Base-by-base conservation (phyloP, 2,888 invertebrate species). In the Andrena haemorrhoa region DNA sequence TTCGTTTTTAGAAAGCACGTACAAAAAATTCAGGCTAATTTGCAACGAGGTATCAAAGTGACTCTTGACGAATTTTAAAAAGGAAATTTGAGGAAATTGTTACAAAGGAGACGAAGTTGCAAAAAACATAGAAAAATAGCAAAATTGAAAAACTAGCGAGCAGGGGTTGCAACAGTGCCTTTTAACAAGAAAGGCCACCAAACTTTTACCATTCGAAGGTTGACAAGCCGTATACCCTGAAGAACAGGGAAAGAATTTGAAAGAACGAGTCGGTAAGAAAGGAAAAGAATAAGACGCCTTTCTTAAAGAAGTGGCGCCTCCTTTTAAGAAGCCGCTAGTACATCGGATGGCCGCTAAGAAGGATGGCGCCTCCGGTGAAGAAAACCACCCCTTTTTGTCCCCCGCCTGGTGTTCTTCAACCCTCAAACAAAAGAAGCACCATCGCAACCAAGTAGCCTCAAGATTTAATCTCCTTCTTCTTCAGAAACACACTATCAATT, bases 241-340 rank as follows among this genome's bases (percentile, higher is more conserved):
- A 56, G 64, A 65, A 26, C 23, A 8, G 6, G 0, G 12, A 75
- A 82, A 64, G 73, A 77, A 68, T 61, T 16, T 31, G 5, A 31
- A 8, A 29, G 76, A 74, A 77, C 70, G 79, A 68, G 94, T 93
- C 93, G 93, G 93, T 93, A 94, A 94, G 91, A 92, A 91, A 92
- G 93, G 92, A 86, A 92, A 93, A 93, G 92, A 93, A 93, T 89
- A 86, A 85, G 89, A 76, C 86, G 79, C 77, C 86, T 88, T 91
- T 93, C 93, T 93, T 93, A 90, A 93, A 93, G 93, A 92, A 92
- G 92, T 91, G 91, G 91, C 92, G 92, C 92, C 91, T 87, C 88
- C 86, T 86, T 90, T 90, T 90, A 91, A 91, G 91, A 91, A 90
- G 78, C 66, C 83, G 33, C 70, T 86, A 87, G 91, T 92, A 87